These are phyloP conservation scores for Synanthedon tipuliformis DNA, from an alignment of 2,888 invertebrate genomes.

Conservation along the genomic window DNA sequence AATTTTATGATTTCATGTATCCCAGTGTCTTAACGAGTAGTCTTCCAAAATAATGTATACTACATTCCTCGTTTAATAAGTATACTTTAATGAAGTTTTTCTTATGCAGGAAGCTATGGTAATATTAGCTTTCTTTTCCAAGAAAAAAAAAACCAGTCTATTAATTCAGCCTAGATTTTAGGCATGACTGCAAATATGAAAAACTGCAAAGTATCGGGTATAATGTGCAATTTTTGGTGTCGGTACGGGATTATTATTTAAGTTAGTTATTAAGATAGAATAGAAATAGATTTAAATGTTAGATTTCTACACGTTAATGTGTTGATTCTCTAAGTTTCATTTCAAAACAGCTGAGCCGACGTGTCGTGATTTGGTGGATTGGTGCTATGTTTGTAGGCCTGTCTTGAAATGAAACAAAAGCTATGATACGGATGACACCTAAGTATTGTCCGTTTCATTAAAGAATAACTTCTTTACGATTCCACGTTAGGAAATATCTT, in stretches of 20 bases:
- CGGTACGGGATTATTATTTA: slow-evolving; percentile 68
- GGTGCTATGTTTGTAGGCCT: slow-evolving; percentile 50
- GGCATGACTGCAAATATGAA: slow-evolving; percentile 68
- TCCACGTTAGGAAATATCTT: slow-evolving; percentile 59
- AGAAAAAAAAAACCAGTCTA: slow-evolving; percentile 11
- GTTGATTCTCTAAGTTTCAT: slow-evolving; percentile 43
- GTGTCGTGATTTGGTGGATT: slow-evolving; percentile 24
- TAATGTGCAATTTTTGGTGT: slow-evolving; percentile 86
- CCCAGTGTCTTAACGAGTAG: slow-evolving; percentile 15
- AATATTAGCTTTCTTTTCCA: slow-evolving; percentile 36
- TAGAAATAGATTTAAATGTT: slow-evolving; percentile 8
- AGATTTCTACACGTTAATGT: too few species aligned
- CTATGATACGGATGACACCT: slow-evolving; percentile 61
- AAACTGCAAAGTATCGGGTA: slow-evolving; percentile 78
- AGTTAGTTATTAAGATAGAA: slow-evolving; percentile 37
- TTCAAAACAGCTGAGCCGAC: slow-evolving; percentile 51
- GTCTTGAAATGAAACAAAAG: slow-evolving; percentile 57
- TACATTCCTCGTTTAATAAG: slow-evolving; percentile 28
- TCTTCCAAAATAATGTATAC: slow-evolving; percentile 56
- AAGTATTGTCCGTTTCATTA: slow-evolving; percentile 62
- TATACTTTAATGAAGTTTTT: slow-evolving; percentile 26
- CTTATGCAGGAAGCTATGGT: slow-evolving; percentile 32
- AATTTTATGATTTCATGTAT: background rate
- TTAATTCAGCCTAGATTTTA: slow-evolving; percentile 23
- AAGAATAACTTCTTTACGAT: slow-evolving; percentile 28